Evolutionary conservation across 2,797 vertebrate species (phyloP), one percentile per base, ranked within the genome.

Genomic region (Myotis pilosus): DNA sequence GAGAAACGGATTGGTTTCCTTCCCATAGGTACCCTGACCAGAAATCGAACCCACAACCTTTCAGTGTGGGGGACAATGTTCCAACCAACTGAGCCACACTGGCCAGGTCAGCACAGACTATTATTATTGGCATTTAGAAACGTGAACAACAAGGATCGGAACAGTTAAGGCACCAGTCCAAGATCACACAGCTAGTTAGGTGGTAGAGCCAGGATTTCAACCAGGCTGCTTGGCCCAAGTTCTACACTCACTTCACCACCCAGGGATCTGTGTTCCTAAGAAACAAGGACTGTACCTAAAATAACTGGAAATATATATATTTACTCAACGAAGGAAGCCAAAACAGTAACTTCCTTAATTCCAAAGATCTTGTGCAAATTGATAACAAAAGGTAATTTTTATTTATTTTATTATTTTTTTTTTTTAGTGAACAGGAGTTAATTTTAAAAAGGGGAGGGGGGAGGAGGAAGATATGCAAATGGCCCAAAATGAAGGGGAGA

Each of bases 311-410:
- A 44, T 64, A 88, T 28, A 74, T 57, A 22, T 74, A 75, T 90
- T 47, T 93, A 47, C 41, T 74, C 78, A 87, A 95, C 33, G 91
- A 92, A 87, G 78, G 88, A 16, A 89, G 20, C 30, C 22, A 75
- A 82, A 94, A 30, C 30, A 92, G 30, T 64, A 71, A 68, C 28
- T 74, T 92, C 49, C 55, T 85, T 71, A 88, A 74, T 92, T 91
- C 49, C 79, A 94, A 93, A 94, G 76, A 69, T 22, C 17, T 17
- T 38, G 0, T 41, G 75, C 6, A 95, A 82, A 81, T n/a, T 6
- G 1, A 64, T 23, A 87, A 82, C 79, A 76, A 91, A 92, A 82
- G 6, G 2, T 28, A 36, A 69, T 57, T 55, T 55, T 22, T 85
- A 9, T 55, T 22, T 85, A 53, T 57, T 16, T n/a, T n/a, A n/a